phyloP scores from a whole-genome alignment of 2,113 vertebrate genomes.

The Microtus montanus region DNA sequence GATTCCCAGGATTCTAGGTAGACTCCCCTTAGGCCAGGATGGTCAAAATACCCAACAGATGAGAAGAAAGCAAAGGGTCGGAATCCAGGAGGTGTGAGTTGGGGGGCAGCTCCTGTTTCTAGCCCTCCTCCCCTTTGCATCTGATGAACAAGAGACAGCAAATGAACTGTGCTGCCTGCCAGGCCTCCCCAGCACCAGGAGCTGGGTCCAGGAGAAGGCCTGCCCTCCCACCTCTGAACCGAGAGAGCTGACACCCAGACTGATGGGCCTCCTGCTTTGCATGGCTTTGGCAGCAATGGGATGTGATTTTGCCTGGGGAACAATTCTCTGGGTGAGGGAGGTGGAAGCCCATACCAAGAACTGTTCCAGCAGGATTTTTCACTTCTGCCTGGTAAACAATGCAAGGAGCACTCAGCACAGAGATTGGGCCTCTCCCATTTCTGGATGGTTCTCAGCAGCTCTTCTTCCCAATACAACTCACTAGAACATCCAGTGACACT shows the following conservation, averaged over 20 bases:
- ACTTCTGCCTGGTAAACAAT: constrained; percentile 74
- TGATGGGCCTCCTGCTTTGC: constrained; percentile 79
- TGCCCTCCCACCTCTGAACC: constrained; percentile 42
- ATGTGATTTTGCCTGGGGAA: constrained; percentile 85
- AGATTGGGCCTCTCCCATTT: constrained; percentile 22
- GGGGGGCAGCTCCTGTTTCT: not conserved
- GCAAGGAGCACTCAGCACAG: not conserved
- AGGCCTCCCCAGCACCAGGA: not conserved
- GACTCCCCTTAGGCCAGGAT: not conserved
- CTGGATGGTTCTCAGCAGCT: not conserved
- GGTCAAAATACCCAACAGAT: not conserved
- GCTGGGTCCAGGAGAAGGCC: not conserved
- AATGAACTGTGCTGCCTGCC: not conserved
- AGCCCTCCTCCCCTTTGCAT: not conserved
- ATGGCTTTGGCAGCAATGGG: constrained; percentile 84
- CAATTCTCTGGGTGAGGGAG: constrained; percentile 85
- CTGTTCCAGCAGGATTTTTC: constrained; percentile 80
- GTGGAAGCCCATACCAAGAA: constrained; percentile 58
- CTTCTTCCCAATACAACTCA: not conserved
- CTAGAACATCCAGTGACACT: not conserved
- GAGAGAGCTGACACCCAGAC: constrained; percentile 55
- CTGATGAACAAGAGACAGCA: not conserved
- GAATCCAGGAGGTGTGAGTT: not conserved
- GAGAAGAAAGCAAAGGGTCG: not conserved
- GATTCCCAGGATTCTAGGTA: not conserved